Evolutionary conservation across 2,797 vertebrate species (phyloP).

Genomic region (Sebastes vulpes): DNA sequence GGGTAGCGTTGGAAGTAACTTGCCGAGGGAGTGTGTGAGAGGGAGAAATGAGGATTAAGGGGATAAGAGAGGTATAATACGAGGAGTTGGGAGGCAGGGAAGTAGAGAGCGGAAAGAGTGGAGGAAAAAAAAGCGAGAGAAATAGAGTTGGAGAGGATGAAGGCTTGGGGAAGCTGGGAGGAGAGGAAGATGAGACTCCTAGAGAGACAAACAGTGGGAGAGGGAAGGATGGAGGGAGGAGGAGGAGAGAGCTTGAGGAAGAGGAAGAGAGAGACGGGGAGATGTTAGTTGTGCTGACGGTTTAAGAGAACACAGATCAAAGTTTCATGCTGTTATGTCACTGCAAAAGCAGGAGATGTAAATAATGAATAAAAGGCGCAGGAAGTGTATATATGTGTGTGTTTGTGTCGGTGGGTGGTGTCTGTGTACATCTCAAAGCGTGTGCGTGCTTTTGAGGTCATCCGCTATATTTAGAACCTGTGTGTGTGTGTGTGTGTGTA

Average conservation of each 20-base stretch:
- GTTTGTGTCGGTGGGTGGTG: conserved; percentile 17
- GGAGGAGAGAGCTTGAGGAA: not conserved
- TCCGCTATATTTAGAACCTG: conserved; percentile 57
- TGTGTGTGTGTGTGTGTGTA: conserved; percentile 36
- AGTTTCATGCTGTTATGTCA: conserved; percentile 84
- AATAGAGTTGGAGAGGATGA: conserved; percentile 11
- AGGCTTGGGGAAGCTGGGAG: conserved; percentile 18
- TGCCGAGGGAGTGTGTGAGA: conserved; percentile 35
- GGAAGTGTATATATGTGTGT: conserved; percentile 27
- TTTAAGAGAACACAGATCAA: conserved; percentile 81
- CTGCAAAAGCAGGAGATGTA: conserved; percentile 63
- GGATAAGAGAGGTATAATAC: conserved; percentile 62
- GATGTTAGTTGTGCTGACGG: conserved; percentile 76
- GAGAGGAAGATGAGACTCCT: conserved; percentile 34
- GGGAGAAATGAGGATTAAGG: conserved; percentile 57
- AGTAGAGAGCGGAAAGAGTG: conserved; percentile 6
- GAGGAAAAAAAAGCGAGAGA: not conserved
- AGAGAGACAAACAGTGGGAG: conserved; percentile 32
- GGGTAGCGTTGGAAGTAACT: conserved; percentile 36
- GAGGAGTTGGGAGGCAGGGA: conserved; percentile 33
- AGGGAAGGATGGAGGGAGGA: conserved; percentile 6
- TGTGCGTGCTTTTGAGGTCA: conserved; percentile 58
- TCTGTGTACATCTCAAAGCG: conserved; percentile 49
- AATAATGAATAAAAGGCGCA: conserved; percentile 75
- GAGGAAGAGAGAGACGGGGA: conserved; percentile 22